Evolutionary conservation across 2,888 invertebrate genomes (phyloP).

Genomic region (Orgyia antiqua): DNA sequence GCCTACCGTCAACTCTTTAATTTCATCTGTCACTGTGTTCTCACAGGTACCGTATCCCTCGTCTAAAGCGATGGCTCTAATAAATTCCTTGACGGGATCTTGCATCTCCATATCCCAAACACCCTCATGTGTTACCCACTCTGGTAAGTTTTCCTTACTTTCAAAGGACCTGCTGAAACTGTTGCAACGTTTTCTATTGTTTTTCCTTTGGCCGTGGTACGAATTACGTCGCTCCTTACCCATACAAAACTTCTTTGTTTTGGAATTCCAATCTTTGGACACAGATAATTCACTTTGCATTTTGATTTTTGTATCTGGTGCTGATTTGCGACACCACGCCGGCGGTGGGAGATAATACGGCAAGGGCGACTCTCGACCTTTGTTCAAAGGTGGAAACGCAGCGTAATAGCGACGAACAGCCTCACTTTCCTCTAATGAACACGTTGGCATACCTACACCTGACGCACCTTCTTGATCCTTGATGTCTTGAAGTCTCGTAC

Average conservation of each 20-base stretch:
- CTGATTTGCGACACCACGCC: constrained; percentile 61
- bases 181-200: constrained; percentile 56
- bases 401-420: constrained; percentile 87
- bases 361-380: constrained; percentile 63
- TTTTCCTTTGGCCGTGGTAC: constrained; percentile 58
- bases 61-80: constrained; percentile 64
- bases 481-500: constrained; percentile 85
- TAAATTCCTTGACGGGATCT: constrained; percentile 70
- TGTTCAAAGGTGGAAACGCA: constrained; percentile 85
- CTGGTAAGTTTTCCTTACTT: constrained; percentile 67
- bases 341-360: constrained; percentile 68
- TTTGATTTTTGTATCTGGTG: constrained; percentile 44
- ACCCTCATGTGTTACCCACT: constrained; percentile 75
- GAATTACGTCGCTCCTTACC: constrained; percentile 67
- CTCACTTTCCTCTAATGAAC: constrained; percentile 78
- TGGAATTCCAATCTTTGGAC: constrained; percentile 56
- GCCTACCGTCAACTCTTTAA: constrained; percentile 38
- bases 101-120: constrained; percentile 72
- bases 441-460: constrained; percentile 72
- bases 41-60: constrained; percentile 75
- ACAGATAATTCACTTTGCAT: constrained; percentile 62
- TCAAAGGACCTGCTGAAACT: constrained; percentile 65
- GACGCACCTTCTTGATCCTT: constrained; percentile 63
- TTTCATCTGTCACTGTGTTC: constrained; percentile 64
- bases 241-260: constrained; percentile 53